Evolutionary conservation across 2,888 invertebrate genomes (phyloP), one percentile per base, ranked within the genome.

Genomic region (Brachypterus glaber): DNA sequence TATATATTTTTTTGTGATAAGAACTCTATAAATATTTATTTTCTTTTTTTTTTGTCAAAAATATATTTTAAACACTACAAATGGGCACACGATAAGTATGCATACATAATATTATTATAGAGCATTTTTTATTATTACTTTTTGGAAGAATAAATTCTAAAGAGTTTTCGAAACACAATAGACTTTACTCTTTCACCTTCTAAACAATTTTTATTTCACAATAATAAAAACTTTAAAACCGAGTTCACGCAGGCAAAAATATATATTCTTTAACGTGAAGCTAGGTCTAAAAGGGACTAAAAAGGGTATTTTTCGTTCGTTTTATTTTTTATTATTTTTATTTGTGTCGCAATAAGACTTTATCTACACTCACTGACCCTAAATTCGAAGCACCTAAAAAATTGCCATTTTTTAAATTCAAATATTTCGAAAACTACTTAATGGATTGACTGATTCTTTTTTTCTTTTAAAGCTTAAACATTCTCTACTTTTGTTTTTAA

Each of bases 1-100:
- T 60, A 59, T 61, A 62, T 61, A 63, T 59, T 59, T 54, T 57
- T 59, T 58, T 58, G 56, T 51, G 55, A 57, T 57, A 56, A 58
- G 56, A 61, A 61, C 58, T 58, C 58, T 57, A 59, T 61, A 62
- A 57, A 60, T 59, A 60, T 52, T 57, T 53, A 53, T 48, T 52
- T 53, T 52, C 47, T 50, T 58, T 57, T 44, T 50, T 53, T 52
- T 56, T 57, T 59, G 59, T 59, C 57, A 63, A 62, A 62, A 63
- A 62, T 61, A 63, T 63, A 63, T 52, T 57, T 60, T 53, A 52
- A 60, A 58, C 53, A 57, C 60, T 60, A 57, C 58, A 55, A 53
- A 55, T 55, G 55, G n/a, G n/a, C n/a, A n/a, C n/a, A n/a, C n/a
- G n/a, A 52, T 57, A 54, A 55, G n/a, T n/a, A 53, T 54, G 53